These are phyloP conservation scores for Kryptolebias marmoratus DNA, from an alignment of 2,113 vertebrate genomes.

Conservation along the genomic window DNA sequence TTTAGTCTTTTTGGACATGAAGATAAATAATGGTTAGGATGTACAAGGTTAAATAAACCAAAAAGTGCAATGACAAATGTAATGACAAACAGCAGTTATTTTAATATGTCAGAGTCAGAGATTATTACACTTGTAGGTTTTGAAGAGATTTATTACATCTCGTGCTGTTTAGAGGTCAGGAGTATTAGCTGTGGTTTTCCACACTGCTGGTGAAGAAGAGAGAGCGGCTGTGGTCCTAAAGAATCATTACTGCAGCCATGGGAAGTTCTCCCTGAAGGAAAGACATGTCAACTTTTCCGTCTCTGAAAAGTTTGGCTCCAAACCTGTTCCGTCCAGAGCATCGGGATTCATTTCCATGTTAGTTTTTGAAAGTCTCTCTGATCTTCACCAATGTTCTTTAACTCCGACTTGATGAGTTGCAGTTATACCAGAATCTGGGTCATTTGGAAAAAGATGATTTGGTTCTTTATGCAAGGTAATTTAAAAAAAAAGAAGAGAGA, in stretches of 20 bases:
- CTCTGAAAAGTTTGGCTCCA: slow-evolving; percentile 61
- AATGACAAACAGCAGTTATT: slow-evolving; percentile 2
- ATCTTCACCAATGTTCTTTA: slow-evolving; percentile 53
- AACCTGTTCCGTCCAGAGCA: slow-evolving; percentile 43
- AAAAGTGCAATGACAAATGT: too few species aligned
- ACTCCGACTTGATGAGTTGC: slow-evolving; percentile 48
- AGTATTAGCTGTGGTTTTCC: slow-evolving; percentile 43
- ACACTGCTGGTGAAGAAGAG: slow-evolving; percentile 26
- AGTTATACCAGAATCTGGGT: slow-evolving; percentile 51
- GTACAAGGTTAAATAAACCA: too few species aligned
- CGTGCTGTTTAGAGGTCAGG: slow-evolving; percentile 19
- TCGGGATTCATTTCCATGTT: slow-evolving; percentile 75
- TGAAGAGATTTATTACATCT: slow-evolving; percentile 6
- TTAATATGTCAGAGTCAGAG: slow-evolving; percentile 6
- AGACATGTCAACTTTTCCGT: slow-evolving; percentile 76
- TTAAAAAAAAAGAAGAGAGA: background rate
- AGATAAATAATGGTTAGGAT: too few species aligned
- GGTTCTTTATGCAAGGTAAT: background rate
- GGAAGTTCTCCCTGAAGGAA: slow-evolving; percentile 68
- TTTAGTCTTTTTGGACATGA: too few species aligned
- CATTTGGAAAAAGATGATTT: slow-evolving; percentile 51
- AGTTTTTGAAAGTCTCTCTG: slow-evolving; percentile 65
- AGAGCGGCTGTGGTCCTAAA: slow-evolving; percentile 31
- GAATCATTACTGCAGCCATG: slow-evolving; percentile 48
- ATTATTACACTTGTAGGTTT: slow-evolving; percentile 9